These are phyloP conservation scores for Leptopilina boulardi DNA, from an alignment of 1,140 invertebrate species.

Conservation along the genomic window DNA sequence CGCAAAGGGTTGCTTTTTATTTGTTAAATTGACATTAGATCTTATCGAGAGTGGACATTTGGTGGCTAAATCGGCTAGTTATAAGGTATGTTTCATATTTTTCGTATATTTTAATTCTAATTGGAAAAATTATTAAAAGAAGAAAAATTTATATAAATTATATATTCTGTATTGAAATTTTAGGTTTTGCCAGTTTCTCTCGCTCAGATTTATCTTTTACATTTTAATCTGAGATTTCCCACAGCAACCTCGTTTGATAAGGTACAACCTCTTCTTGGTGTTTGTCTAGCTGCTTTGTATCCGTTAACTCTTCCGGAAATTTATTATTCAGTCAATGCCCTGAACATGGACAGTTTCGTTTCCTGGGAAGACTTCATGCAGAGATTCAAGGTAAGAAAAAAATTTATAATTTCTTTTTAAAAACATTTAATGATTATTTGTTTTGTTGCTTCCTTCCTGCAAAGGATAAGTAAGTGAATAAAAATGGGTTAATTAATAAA, in stretches of 20 bases:
- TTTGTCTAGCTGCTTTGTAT: constrained; percentile 92
- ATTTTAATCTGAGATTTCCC: constrained; percentile 95
- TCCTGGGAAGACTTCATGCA: constrained; percentile 94
- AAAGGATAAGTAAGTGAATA: neutral
- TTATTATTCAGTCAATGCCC: constrained; percentile 94
- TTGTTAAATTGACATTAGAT: constrained; percentile 94
- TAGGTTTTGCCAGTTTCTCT: constrained; percentile 90
- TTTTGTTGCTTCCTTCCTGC: neutral
- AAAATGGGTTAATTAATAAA: too few relatives aligned
- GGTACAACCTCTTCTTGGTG: constrained; percentile 89
- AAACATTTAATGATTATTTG: constrained; percentile 6
- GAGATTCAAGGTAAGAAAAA: constrained; percentile 82
- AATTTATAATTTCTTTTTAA: neutral
- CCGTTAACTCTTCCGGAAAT: constrained; percentile 94
- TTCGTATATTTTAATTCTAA: neutral
- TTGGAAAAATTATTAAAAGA: too few relatives aligned
- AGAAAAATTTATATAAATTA: too few relatives aligned
- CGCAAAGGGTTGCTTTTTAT: constrained; percentile 93
- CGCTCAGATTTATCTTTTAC: constrained; percentile 93
- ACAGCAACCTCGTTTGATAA: constrained; percentile 93
- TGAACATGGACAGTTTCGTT: constrained; percentile 84
- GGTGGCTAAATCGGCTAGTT: constrained; percentile 93
- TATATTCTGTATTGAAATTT: constrained; percentile 43
- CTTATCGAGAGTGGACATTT: constrained; percentile 94
- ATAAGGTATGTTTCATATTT: constrained; percentile 82